Conservation (phyloP, 53 echinoderm and acorn worm genomes). For the Glandiceps talaboti region DNA sequence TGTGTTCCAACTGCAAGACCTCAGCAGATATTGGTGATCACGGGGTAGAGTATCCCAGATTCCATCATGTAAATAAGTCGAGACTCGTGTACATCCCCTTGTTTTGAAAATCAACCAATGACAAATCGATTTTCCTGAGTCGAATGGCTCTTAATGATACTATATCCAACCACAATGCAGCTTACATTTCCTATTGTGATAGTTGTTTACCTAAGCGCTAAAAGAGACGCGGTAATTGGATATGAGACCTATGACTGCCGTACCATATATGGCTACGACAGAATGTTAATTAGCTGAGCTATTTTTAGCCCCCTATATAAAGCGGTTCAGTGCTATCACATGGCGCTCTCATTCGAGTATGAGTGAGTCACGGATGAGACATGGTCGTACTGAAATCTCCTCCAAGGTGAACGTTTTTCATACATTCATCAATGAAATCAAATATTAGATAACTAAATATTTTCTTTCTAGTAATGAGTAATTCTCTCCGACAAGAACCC, state of each 20-base stretch:
- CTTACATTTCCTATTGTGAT: neutral
- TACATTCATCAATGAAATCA: neutral
- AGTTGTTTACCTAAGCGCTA: neutral
- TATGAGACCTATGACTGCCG: slow-evolving; percentile 8
- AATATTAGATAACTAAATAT: too few species aligned
- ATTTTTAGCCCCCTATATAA: slow-evolving; percentile 27
- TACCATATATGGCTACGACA: slow-evolving; percentile 6
- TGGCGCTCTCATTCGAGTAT: slow-evolving; percentile 4
- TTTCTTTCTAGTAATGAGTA: too few species aligned
- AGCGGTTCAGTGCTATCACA: neutral
- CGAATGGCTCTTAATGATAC: slow-evolving; percentile 18
- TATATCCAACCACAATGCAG: slow-evolving; percentile 1
- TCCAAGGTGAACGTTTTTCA: neutral
- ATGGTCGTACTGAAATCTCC: neutral
- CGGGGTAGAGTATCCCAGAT: neutral
- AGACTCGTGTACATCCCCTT: neutral
- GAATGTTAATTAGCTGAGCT: slow-evolving; percentile 11
- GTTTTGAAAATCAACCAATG: slow-evolving; percentile 17
- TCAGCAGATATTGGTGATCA: neutral
- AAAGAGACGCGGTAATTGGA: neutral
- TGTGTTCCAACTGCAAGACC: neutral
- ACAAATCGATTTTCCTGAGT: slow-evolving; percentile 4
- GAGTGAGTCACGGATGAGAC: neutral
- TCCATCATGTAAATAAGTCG: neutral
- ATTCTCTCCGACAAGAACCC: too few species aligned